Percentiles rank a stretch among this genome's conserved stretches.
Evolutionary conservation across 2,888 invertebrate genomes (phyloP).

Genomic region (Eupithecia subfuscata): DNA sequence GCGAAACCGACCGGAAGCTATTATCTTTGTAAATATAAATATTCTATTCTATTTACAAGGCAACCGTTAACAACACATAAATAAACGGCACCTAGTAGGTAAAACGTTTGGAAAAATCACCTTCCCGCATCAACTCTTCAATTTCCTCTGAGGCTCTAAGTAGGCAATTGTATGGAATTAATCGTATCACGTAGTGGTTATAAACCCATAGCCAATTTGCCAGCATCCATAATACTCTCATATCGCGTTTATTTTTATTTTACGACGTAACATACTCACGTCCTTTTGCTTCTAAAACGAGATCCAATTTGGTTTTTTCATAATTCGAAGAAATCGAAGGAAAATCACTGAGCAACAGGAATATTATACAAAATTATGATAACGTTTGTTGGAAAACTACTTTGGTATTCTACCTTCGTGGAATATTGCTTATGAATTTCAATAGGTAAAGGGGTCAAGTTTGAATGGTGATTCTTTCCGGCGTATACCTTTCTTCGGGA

Average conservation of each 20-base stretch:
- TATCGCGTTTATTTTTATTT: conserved; percentile 43
- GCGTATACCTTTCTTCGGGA: conserved; percentile 3
- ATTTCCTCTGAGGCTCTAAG: background rate
- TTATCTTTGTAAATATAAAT: no score
- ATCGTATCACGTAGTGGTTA: conserved; percentile 13
- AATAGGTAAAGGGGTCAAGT: conserved; percentile 10
- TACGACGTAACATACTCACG: conserved; percentile 28
- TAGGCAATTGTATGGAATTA: background rate
- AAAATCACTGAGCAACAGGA: conserved; percentile 12
- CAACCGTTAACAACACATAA: background rate
- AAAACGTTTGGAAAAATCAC: background rate
- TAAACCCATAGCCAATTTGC: conserved; percentile 28
- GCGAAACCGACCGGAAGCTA: no score
- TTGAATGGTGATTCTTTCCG: background rate
- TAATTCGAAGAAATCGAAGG: conserved; percentile 32
- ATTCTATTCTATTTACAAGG: background rate
- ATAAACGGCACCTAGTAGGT: background rate
- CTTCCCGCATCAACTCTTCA: background rate
- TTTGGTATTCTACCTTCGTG: conserved; percentile 7
- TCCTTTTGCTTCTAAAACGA: conserved; percentile 31
- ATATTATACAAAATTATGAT: conserved; percentile 21
- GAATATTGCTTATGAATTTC: conserved; percentile 13
- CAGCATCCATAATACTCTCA: conserved; percentile 31
- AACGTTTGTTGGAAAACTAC: conserved; percentile 7
- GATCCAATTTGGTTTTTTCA: conserved; percentile 42